Percentiles rank a stretch among this genome's conserved stretches.
phyloP scores from a whole-genome alignment of 2,888 invertebrate species.

The Eretmocerus hayati region DNA sequence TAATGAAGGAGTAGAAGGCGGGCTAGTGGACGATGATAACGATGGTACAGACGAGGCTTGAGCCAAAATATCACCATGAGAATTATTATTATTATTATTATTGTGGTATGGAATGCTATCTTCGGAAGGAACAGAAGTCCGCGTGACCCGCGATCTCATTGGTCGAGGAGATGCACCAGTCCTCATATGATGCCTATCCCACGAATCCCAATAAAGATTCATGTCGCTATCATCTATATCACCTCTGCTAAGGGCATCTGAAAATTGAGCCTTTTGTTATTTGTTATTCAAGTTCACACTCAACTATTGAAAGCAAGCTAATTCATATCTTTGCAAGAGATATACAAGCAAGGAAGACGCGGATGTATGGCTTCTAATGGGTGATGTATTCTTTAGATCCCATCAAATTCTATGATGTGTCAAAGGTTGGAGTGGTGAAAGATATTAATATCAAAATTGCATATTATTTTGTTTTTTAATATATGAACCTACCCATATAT shows the following conservation, averaged over 20 bases:
- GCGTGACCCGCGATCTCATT: conserved; percentile 48
- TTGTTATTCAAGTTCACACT: too few relatives aligned
- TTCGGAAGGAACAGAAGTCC: conserved; percentile 57
- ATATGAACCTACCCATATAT: conserved; percentile 72
- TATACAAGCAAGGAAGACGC: too few relatives aligned
- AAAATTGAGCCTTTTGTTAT: conserved; percentile 6
- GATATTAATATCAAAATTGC: too few relatives aligned
- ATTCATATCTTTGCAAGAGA: too few relatives aligned
- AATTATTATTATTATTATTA: conserved; percentile 43
- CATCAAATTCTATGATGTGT: too few relatives aligned
- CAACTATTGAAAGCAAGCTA: too few relatives aligned
- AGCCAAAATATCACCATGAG: conserved; percentile 36
- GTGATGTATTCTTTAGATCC: too few relatives aligned
- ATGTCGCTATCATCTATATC: conserved; percentile 55
- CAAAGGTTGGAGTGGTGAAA: too few relatives aligned
- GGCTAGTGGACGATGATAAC: conserved; percentile 49
- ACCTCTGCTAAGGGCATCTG: conserved; percentile 57
- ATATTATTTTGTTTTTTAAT: too few relatives aligned
- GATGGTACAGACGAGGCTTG: conserved; percentile 51
- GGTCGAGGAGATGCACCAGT: conserved; percentile 51
- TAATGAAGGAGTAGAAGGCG: conserved; percentile 38
- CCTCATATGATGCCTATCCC: conserved; percentile 65
- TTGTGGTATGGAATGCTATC: conserved; percentile 49
- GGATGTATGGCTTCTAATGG: too few relatives aligned
- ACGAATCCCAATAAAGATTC: conserved; percentile 89